Evolutionary conservation across 2,797 vertebrate genomes (phyloP).

Genomic region (Danio choprae): DNA sequence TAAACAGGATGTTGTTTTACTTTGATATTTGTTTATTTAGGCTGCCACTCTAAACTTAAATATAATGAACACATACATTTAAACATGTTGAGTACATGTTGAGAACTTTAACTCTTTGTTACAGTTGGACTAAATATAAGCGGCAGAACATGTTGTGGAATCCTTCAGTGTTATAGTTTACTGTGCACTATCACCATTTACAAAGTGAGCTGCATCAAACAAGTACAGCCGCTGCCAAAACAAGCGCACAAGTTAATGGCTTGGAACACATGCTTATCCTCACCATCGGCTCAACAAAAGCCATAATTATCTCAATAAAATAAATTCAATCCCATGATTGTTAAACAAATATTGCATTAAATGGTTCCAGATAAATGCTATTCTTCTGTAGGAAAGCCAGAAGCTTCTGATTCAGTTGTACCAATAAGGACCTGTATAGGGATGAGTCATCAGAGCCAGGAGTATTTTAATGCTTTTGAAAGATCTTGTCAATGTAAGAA

Average conservation of each 20-base stretch:
- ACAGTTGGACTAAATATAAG: too few relatives aligned
- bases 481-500: not conserved
- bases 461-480: not conserved
- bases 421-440: slow-evolving; percentile 8
- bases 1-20: too few relatives aligned
- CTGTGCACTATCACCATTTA: slow-evolving; percentile 49
- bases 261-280: slow-evolving; percentile 76
- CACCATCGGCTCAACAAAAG: slow-evolving; percentile 76
- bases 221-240: slow-evolving; percentile 69
- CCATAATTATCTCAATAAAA: slow-evolving; percentile 77
- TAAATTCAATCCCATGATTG: slow-evolving; percentile 77
- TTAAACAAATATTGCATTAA: slow-evolving; percentile 79
- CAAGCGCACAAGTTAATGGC: slow-evolving; percentile 74
- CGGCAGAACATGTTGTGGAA: not conserved
- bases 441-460: slow-evolving; percentile 8
- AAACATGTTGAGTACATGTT: too few relatives aligned
- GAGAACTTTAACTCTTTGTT: too few relatives aligned
- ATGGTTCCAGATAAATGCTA: slow-evolving; percentile 75
- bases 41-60: too few relatives aligned
- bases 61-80: too few relatives aligned
- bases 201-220: slow-evolving; percentile 38
- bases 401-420: slow-evolving; percentile 41
- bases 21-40: too few relatives aligned
- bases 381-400: slow-evolving; percentile 60
- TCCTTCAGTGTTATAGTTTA: slow-evolving; percentile 46